Evolutionary conservation across 2,113 vertebrate genomes (phyloP).

Genomic region (Protobothrops mucrosquamatus): DNA sequence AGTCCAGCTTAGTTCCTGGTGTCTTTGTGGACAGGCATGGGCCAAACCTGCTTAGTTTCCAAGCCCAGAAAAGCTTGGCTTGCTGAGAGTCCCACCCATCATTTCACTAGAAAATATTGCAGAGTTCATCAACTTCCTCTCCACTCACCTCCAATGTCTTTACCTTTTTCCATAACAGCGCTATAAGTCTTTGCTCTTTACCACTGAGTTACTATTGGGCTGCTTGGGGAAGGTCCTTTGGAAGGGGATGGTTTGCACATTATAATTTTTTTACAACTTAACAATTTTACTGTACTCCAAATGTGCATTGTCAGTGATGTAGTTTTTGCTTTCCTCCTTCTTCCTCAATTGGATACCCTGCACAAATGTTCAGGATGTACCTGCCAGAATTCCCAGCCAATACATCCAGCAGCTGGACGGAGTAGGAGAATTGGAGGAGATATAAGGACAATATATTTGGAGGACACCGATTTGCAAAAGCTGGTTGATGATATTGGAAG

Average conservation of each 20-base stretch:
- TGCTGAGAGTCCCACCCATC: not conserved
- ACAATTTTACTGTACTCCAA: not conserved
- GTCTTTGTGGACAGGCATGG: not conserved
- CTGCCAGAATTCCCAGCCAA: not conserved
- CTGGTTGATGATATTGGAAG: not conserved
- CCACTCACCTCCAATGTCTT: not conserved
- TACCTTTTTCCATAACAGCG: not conserved
- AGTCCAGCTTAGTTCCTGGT: not conserved
- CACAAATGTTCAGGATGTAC: not conserved
- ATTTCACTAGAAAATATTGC: not conserved
- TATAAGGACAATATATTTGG: not conserved
- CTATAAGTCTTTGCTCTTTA: not conserved
- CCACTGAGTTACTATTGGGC: not conserved
- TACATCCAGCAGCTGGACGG: not conserved
- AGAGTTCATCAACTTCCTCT: not conserved
- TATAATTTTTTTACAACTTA: not conserved
- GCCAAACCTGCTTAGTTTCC: not conserved
- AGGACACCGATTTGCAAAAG: not conserved
- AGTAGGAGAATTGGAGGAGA: not conserved
- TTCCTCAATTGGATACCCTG: not conserved
- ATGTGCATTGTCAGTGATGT: not conserved
- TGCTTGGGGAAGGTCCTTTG: not conserved
- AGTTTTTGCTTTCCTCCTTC: not conserved
- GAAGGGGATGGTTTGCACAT: not conserved
- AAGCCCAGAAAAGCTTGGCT: not conserved